A percentile compares a stretch with the other conserved stretches of the same genome.
These are phyloP conservation scores for Tachyglossus aculeatus DNA, from an alignment of 2,797 vertebrate species.

Conservation along the genomic window DNA sequence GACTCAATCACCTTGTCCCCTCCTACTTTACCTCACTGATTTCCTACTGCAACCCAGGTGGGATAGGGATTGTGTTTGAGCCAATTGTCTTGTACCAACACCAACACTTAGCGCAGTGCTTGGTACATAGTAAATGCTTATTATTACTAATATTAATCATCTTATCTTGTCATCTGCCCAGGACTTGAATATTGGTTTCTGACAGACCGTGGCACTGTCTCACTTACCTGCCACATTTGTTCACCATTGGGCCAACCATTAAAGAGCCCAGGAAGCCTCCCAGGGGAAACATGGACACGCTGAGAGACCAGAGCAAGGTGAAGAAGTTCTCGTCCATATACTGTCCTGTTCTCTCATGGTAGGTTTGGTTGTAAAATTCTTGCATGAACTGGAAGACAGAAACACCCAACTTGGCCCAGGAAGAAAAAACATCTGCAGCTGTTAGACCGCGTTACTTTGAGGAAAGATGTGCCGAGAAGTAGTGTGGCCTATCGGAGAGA, in stretches of 20 bases:
- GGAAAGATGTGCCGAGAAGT: too few relatives aligned
- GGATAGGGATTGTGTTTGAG: too few relatives aligned
- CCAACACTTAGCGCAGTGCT: too few relatives aligned
- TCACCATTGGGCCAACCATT: conserved; percentile 88
- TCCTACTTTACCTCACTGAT: too few relatives aligned
- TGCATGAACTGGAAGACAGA: conserved; percentile 83
- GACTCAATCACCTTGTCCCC: too few relatives aligned
- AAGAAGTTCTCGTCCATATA: conserved; percentile 61
- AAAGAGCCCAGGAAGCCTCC: conserved; percentile 92
- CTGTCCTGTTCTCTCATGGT: conserved; percentile 60
- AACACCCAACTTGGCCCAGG: too few relatives aligned
- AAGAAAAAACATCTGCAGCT: neutral
- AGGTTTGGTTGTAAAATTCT: conserved; percentile 86
- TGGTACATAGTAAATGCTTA: too few relatives aligned
- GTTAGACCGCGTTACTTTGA: conserved; percentile 77
- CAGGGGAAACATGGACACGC: conserved; percentile 92
- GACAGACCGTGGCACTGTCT: rapidly evolving
- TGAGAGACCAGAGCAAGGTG: conserved; percentile 89
- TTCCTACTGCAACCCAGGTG: too few relatives aligned
- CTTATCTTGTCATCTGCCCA: too few relatives aligned
- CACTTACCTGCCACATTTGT: conserved; percentile 86
- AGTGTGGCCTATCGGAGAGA: conserved; percentile 83
- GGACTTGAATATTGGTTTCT: rapidly evolving
- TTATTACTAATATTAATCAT: too few relatives aligned
- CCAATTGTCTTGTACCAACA: too few relatives aligned